Conservation (phyloP, 2,797 vertebrate genomes). For the Psittacula derbiana region DNA sequence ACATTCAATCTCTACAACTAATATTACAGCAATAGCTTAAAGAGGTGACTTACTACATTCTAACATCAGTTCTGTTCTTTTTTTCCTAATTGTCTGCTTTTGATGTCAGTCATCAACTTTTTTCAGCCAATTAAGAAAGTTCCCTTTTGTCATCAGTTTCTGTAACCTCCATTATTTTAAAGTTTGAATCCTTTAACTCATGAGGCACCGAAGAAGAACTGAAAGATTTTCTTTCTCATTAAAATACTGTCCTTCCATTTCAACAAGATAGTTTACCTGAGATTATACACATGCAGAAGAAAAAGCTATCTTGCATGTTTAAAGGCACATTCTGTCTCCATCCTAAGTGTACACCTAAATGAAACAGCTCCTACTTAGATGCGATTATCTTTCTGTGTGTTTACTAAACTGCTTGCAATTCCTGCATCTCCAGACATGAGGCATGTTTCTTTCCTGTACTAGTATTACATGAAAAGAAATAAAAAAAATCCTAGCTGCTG, state of each 20-base stretch:
- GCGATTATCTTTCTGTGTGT: neutral
- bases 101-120: neutral
- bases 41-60: neutral
- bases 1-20: neutral
- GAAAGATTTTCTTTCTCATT: neutral
- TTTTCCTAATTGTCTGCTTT: neutral
- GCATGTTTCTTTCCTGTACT: neutral
- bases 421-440: neutral
- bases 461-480: neutral
- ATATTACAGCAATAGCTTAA: neutral
- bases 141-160: neutral
- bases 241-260: neutral
- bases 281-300: too few species aligned
- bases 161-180: neutral
- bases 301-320: neutral
- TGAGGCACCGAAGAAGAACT: neutral
- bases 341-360: neutral
- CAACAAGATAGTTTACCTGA: neutral
- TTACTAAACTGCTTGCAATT: neutral
- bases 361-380: neutral
- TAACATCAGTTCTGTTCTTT: neutral
- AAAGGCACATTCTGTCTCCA: neutral
- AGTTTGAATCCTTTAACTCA: neutral
- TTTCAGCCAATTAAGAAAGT: neutral
- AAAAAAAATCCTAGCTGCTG: neutral